Percentiles rank a stretch among this genome's conserved stretches.
Conservation (phyloP, 2,888 invertebrate genomes). For the Papilio demoleus region DNA sequence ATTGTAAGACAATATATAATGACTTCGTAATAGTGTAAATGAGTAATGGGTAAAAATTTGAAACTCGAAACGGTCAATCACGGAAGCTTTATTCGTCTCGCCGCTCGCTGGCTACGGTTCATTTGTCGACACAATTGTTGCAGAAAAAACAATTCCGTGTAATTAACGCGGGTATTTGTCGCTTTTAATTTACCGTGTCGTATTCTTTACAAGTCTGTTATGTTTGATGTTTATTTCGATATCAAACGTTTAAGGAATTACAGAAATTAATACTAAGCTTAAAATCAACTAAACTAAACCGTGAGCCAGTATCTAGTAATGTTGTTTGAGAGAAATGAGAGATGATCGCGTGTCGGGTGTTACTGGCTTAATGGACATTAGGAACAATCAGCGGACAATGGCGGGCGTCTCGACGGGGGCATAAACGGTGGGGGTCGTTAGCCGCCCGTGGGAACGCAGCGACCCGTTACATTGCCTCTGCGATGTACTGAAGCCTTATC, state of each 20-base stretch:
- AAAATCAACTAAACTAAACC: no score
- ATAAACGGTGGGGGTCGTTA: constrained; percentile 14
- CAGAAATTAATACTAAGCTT: no score
- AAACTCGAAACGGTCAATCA: neutral
- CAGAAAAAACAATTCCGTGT: constrained; percentile 9
- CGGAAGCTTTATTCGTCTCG: constrained; percentile 13
- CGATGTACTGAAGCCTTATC: constrained; percentile 10
- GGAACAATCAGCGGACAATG: constrained; percentile 19
- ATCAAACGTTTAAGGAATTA: neutral
- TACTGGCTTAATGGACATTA: constrained; percentile 19
- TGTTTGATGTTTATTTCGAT: neutral
- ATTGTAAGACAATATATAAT: neutral
- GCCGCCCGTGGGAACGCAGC: constrained; percentile 27
- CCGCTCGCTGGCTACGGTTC: constrained; percentile 17
- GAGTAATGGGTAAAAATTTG: neutral
- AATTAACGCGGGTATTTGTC: constrained; percentile 16
- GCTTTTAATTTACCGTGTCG: constrained; percentile 1
- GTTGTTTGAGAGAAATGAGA: neutral
- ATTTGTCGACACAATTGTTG: constrained; percentile 15
- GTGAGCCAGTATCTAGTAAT: no score
- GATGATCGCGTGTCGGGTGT: constrained; percentile 11
- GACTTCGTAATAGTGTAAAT: neutral
- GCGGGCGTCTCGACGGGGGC: constrained; percentile 6
- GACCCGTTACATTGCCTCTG: constrained; percentile 27
- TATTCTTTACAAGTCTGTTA: neutral